These are phyloP conservation scores for Enoplosus armatus DNA, from an alignment of 2,797 vertebrate species.

Conservation along the genomic window DNA sequence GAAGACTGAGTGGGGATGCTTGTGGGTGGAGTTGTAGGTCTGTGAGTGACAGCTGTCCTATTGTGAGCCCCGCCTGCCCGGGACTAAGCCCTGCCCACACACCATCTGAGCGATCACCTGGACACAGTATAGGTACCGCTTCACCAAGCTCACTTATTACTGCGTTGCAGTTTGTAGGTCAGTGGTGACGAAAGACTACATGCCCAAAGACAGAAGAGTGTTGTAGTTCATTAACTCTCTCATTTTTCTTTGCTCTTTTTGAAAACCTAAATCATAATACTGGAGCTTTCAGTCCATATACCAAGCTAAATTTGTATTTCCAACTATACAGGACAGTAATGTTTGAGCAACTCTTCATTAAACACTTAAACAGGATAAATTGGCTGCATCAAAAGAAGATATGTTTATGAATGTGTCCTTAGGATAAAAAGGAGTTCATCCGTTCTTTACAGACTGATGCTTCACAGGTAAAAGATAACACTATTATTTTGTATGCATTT, in stretches of 20 bases:
- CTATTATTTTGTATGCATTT: no score
- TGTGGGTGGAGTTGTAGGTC: conserved; percentile 61
- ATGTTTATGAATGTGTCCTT: no score
- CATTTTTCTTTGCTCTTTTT: neutral
- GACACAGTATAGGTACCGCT: conserved; percentile 66
- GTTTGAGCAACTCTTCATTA: neutral
- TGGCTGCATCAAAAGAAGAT: no score
- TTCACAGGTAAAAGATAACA: no score
- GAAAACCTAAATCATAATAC: neutral
- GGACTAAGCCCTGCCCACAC: conserved; percentile 68
- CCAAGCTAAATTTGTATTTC: neutral
- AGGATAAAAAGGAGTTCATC: no score
- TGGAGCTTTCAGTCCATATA: neutral
- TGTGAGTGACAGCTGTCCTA: conserved; percentile 58
- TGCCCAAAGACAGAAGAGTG: neutral
- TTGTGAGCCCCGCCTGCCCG: conserved; percentile 69
- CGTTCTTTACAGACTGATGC: no score
- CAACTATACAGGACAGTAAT: neutral
- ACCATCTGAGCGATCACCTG: conserved; percentile 74
- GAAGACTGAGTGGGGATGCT: conserved; percentile 58
- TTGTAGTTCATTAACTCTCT: no score
- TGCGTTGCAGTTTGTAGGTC: neutral
- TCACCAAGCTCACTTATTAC: neutral
- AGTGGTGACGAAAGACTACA: neutral
- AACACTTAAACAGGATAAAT: no score